Evolutionary conservation across 2,113 vertebrate species (phyloP), one percentile per base, ranked within the genome.

Genomic region (Siphamia tubifer): DNA sequence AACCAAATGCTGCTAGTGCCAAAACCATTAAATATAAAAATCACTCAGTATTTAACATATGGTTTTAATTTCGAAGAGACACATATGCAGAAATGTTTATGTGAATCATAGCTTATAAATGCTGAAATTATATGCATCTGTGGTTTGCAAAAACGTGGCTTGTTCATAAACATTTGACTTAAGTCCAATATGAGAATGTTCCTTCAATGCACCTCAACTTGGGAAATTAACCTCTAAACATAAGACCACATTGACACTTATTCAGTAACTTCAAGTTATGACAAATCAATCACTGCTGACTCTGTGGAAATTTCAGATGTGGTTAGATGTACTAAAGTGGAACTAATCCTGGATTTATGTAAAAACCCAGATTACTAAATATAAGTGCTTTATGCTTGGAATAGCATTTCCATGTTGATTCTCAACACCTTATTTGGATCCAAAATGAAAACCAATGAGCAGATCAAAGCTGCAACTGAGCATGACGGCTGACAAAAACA

Each of bases 381-480:
- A 24, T 30, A 17, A 44, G 52, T 19, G 10, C 6, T 45, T 43
- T 16, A 30, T 36, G 20, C 31, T 43, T 34, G 13, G 13, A 17
- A 63, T 51, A 32, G 66, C 6, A 28, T 68, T 69, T 71, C 53
- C 62, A 68, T 31, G 28, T 24, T 11, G 17, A 49, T 39, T 12
- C 8, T 48, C 23, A 44, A 48, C 19, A 23, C 20, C 35, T 28
- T 32, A 52, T 45, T 20, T 28, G 36, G 32, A 74, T 2, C 17
- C 28, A 34, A 27, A 34, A 21, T 49, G 21, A 64, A 67, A 42
- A 23, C 42, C 28, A 30, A 53, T 16, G 35, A 54, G 21, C 8
- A 34, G 49, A 60, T 30, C 56, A 35, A 51, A 3, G 19, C 48
- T 2, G 13, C 6, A 38, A 30, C 25, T 17, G 43, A 54, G 58